These are phyloP conservation scores for Echinarachnius parma DNA, from an alignment of 53 echinoderm and acorn worm species.

Conservation along the genomic window DNA sequence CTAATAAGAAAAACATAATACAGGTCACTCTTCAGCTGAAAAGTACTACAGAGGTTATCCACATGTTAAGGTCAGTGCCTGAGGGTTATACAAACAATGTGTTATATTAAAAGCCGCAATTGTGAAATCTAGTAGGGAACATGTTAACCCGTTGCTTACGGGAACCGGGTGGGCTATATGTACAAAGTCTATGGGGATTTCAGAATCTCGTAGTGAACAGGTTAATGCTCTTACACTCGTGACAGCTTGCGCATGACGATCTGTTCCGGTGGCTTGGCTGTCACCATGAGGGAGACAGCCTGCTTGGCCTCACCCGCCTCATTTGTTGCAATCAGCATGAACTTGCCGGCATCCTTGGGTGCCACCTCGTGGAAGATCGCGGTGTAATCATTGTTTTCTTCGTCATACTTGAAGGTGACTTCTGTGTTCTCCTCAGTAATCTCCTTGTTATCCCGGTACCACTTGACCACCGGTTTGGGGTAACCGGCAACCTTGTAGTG, in stretches of 20 bases:
- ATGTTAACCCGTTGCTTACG: too few relatives aligned
- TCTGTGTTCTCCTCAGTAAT: slow-evolving; percentile 53
- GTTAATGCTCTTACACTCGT: slow-evolving; percentile 47
- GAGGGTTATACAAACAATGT: too few relatives aligned
- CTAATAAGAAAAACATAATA: too few relatives aligned
- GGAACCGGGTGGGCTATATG: too few relatives aligned
- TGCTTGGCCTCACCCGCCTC: slow-evolving; percentile 74
- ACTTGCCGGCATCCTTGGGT: slow-evolving; percentile 86
- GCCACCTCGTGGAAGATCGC: slow-evolving; percentile 66
- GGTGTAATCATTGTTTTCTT: slow-evolving; percentile 67
- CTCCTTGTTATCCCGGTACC: slow-evolving; percentile 70
- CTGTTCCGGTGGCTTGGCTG: slow-evolving; percentile 55
- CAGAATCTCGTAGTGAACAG: too few relatives aligned
- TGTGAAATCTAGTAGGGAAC: too few relatives aligned
- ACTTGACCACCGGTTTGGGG: slow-evolving; percentile 70
- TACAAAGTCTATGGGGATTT: too few relatives aligned
- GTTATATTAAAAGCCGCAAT: too few relatives aligned
- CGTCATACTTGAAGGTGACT: slow-evolving; percentile 55
- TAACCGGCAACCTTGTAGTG: slow-evolving; percentile 69
- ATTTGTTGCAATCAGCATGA: slow-evolving; percentile 63
- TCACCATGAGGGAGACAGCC: slow-evolving; percentile 81
- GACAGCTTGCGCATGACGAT: slow-evolving; percentile 52
- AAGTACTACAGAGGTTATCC: too few relatives aligned
- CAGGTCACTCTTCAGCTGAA: too few relatives aligned
- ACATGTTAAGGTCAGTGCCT: too few relatives aligned